A percentile compares a stretch with the other conserved stretches of the same genome.
These are phyloP conservation scores for Scomber japonicus DNA, from an alignment of 2,113 vertebrate species.

Conservation along the genomic window DNA sequence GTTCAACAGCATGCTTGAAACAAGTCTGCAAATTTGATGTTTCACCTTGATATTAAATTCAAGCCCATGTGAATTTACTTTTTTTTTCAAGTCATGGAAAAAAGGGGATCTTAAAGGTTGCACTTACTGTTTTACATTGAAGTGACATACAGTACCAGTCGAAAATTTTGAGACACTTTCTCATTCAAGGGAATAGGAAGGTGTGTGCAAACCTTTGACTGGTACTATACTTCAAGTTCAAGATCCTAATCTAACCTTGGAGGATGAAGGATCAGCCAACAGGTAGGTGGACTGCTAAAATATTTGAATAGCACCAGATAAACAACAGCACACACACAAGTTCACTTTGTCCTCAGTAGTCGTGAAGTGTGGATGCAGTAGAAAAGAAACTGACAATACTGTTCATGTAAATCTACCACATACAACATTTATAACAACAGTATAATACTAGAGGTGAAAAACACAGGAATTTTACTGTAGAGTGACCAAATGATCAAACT, in stretches of 20 bases:
- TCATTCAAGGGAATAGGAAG: no score
- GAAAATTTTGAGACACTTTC: no score
- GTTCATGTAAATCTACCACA: neutral
- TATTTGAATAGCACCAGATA: conserved; percentile 45
- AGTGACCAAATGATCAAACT: neutral
- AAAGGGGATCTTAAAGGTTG: neutral
- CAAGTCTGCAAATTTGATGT: neutral
- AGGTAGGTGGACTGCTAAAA: conserved; percentile 27
- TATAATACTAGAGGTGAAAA: neutral
- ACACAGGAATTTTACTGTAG: neutral
- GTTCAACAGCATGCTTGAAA: neutral
- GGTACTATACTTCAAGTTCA: neutral
- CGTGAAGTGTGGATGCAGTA: neutral
- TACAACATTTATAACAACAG: neutral
- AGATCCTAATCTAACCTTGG: conserved; percentile 70
- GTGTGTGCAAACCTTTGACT: no score
- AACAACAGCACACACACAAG: conserved; percentile 15
- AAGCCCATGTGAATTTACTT: neutral
- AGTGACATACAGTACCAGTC: neutral
- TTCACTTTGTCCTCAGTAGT: neutral
- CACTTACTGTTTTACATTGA: neutral
- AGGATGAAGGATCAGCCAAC: conserved; percentile 48
- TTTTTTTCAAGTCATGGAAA: neutral
- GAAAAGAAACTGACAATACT: neutral
- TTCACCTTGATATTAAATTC: neutral